Base-by-base conservation (phyloP, 1,140 invertebrate species). In the Bombyx mori region DNA sequence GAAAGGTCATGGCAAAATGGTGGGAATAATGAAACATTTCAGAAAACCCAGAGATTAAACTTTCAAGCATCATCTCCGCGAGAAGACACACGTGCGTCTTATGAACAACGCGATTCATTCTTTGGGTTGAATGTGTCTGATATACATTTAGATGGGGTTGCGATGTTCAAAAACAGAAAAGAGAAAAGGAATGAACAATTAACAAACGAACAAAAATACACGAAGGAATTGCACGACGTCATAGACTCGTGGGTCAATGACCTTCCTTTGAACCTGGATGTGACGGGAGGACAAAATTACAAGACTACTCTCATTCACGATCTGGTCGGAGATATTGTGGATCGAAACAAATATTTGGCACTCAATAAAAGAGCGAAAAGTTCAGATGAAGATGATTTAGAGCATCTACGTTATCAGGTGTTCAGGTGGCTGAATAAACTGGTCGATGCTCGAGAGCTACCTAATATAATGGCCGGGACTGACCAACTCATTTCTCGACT, bases 341-440 rank as follows among this genome's bases (percentile, higher is more conserved):
- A 56, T 22, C 7, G 54, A 49, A 45, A 56, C 8, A 56, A 56
- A 49, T 56, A 56, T 56, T 56, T 56, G 12, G 45, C 48, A 42
- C 10, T 57, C 5, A 57, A 57, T 10, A 35, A 48, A 51, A 42
- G 42, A 12, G 49, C 35, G 26, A 52, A 22, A 8, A 54, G 22
- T 22, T 48, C 60, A 10, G 45, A 61, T 12, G n/a, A 42, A n/a
- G 57, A 59, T 43, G 65, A 67, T 50, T 42, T 67, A 6, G 60
- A 67, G 10, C 47, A 61, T 44, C 44, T 67, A 44, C 58, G 57
- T 42, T 67, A 67, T 42, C 65, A 67, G 50, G 58, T 67, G 48
- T 67, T 61, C 53, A 58, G 62, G 52, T 67, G 59, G 61, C 45
- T 63, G n/a, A 67, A 61, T 49, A 61, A 52, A 52, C 12, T 67